A percentile compares a stretch with the other conserved stretches of the same genome.
Conservation (phyloP, 2,113 vertebrate genomes). For the Danionella cerebrum region DNA sequence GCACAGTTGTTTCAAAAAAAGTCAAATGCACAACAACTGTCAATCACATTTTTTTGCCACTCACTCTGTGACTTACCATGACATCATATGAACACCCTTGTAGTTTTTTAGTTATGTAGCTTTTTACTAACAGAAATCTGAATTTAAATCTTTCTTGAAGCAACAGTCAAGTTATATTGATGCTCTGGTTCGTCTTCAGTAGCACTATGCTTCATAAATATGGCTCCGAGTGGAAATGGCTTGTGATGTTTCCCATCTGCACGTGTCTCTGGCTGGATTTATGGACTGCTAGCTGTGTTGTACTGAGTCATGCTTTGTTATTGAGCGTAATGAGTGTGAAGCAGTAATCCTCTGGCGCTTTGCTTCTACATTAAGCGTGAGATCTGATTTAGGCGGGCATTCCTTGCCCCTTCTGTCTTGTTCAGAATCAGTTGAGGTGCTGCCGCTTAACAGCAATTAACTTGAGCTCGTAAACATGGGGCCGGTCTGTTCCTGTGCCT, state of each 20-base stretch:
- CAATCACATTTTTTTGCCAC: too few species aligned
- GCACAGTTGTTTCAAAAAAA: too few species aligned
- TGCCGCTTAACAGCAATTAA: constrained; percentile 63
- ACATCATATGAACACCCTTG: too few species aligned
- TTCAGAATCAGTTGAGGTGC: constrained; percentile 45
- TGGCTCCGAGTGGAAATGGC: constrained; percentile 22
- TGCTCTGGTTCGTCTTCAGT: constrained; percentile 18
- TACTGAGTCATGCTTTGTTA: constrained; percentile 47
- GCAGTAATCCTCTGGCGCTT: constrained; percentile 58
- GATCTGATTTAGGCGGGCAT: constrained; percentile 60
- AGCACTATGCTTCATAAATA: constrained; percentile 18
- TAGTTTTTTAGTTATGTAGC: too few species aligned
- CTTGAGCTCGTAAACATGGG: constrained; percentile 56
- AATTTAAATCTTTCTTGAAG: neutral
- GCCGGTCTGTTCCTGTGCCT: constrained; percentile 55
- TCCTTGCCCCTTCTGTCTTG: constrained; percentile 1
- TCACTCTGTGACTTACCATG: too few species aligned
- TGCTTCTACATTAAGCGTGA: constrained; percentile 63
- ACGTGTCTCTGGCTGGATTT: constrained; percentile 29
- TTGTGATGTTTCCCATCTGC: constrained; percentile 22
- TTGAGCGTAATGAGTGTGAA: constrained; percentile 62
- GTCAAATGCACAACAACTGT: too few species aligned
- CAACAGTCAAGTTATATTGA: neutral
- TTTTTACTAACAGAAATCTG: too few species aligned
- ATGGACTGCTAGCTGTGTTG: constrained; percentile 38